Conservation (phyloP, 2,113 vertebrate genomes). For the Aspidoscelis tigris region DNA sequence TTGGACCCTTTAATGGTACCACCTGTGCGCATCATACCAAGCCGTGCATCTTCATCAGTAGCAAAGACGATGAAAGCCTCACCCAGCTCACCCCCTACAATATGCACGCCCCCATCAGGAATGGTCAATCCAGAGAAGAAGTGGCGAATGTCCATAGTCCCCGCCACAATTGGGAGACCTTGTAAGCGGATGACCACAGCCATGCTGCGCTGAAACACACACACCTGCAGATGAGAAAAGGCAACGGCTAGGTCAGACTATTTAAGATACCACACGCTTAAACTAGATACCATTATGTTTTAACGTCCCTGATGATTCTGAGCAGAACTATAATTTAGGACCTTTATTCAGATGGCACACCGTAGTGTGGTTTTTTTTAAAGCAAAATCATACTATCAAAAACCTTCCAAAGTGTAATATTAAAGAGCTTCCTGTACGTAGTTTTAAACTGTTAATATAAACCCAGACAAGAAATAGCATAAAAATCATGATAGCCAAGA, state of each 20-base stretch:
- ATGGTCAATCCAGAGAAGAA: conserved; percentile 99
- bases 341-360: conserved; percentile 47
- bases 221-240: conserved; percentile 99
- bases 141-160: conserved; percentile 99
- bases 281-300: conserved; percentile 75
- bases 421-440: background rate
- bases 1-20: conserved; percentile 98
- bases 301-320: conserved; percentile 65
- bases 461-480: conserved; percentile 54
- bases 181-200: conserved; percentile 99
- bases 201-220: conserved; percentile 98
- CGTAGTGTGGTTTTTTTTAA: conserved; percentile 54
- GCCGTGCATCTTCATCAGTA: conserved; percentile 99
- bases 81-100: conserved; percentile 99
- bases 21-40: conserved; percentile 99
- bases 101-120: conserved; percentile 99
- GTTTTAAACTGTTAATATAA: conserved; percentile 35
- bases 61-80: conserved; percentile 99
- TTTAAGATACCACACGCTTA: conserved; percentile 75
- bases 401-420: background rate
- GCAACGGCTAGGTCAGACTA: conserved; percentile 94
- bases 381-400: conserved; percentile 25
- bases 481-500: conserved; percentile 38
- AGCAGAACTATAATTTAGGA: conserved; percentile 46
- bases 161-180: conserved; percentile 99